Base-by-base conservation (phyloP, 2,888 invertebrate species). In the Agriopis leucophaearia region DNA sequence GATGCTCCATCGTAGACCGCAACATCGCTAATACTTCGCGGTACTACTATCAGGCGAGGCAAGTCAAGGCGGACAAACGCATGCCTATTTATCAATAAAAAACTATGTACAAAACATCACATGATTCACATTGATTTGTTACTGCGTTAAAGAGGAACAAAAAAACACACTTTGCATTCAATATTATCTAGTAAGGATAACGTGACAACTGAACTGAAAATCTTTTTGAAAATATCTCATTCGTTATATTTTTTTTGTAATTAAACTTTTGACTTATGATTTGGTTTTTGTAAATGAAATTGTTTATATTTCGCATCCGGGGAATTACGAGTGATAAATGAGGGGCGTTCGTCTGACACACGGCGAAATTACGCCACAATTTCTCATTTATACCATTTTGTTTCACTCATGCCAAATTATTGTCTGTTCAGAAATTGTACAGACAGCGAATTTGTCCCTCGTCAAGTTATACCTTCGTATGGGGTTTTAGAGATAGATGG, bases 241-340 rank as follows among this genome's bases (percentile, higher is more conserved):
- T 61, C 56, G 51, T 52, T 51, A 57, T 72, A 40, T 7, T 40
- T 44, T 38, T 47, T 48, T 59, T 44, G 10, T 42, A 73, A 61
- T 74, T 70, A 72, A 35, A 66, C 51, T 75, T 70, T 68, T 72
- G 66, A 71, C 71, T 64, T 69, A 71, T 54, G 74, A 75, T 79
- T 76, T 74, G 72, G 71, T 73, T 75, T 68, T 70, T 74, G 69
- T 64, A 50, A 67, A 74, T 75, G 60, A 78, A 80, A 74, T 74
- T 74, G 72, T 72, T 75, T 68, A 72, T 78, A 76, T 78, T 79
- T 62, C 68, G 65, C 59, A 69, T 66, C 64, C 65, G 69, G 67
- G 71, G 69, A 74, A 77, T 77, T 74, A 72, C 79, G 84, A 86
- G 78, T 85, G 85, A 87, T 80, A 80, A 81, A 88, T 79, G 83